Evolutionary conservation across 2,888 invertebrate species (phyloP).

Genomic region (Drosophila lutescens): DNA sequence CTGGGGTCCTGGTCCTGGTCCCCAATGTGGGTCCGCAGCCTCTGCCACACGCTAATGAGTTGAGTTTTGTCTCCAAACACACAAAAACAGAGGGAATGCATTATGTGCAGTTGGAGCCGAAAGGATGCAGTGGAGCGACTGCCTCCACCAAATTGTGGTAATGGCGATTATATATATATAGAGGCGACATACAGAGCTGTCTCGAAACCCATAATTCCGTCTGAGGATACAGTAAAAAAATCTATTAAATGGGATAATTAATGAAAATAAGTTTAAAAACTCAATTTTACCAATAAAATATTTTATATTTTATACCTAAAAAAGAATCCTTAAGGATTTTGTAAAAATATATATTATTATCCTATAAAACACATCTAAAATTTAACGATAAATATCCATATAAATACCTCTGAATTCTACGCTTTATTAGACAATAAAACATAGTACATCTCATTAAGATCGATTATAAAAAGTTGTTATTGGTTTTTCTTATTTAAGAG

Average conservation of each 20-base stretch:
- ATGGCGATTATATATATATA: constrained; percentile 39
- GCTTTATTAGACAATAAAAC: no score
- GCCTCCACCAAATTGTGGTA: constrained; percentile 64
- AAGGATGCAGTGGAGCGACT: constrained; percentile 62
- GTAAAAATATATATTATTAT: no score
- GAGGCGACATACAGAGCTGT: constrained; percentile 16
- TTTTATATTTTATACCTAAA: no score
- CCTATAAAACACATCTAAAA: no score
- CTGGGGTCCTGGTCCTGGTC: background rate
- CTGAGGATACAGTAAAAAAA: background rate
- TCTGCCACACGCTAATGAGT: constrained; percentile 67
- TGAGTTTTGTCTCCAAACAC: constrained; percentile 48
- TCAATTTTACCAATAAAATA: no score
- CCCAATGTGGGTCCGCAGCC: background rate
- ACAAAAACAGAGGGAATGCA: constrained; percentile 56
- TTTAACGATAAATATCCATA: no score
- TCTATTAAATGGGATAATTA: background rate
- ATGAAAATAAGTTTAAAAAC: no score
- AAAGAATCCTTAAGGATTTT: no score
- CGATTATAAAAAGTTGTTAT: no score
- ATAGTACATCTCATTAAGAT: no score
- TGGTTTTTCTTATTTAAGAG: no score
- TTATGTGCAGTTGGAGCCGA: constrained; percentile 60
- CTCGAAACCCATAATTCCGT: constrained; percentile 1
- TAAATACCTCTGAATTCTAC: no score